Conservation (phyloP, 2,113 vertebrate genomes). For the Sylvia atricapilla region DNA sequence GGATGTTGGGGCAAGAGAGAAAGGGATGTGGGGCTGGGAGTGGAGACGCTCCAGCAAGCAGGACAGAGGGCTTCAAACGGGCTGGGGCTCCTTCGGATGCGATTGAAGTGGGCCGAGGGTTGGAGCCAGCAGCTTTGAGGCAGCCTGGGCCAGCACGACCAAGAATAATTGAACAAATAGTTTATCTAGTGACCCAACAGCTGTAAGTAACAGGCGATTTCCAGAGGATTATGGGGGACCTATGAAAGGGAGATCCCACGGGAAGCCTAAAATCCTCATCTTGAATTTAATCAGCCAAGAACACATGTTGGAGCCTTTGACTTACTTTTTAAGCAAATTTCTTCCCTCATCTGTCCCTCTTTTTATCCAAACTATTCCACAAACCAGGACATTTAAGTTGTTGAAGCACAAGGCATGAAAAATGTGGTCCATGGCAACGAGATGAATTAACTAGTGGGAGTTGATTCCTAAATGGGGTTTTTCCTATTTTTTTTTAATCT, state of each 20-base stretch:
- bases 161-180: slow-evolving; percentile 81
- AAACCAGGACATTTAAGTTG: background rate
- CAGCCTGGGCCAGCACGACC: slow-evolving; percentile 57
- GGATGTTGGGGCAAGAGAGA: background rate
- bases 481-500: background rate
- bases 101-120: slow-evolving; percentile 68
- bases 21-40: background rate
- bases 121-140: slow-evolving; percentile 74
- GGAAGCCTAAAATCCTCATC: slow-evolving; percentile 68
- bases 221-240: slow-evolving; percentile 75
- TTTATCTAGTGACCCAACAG: slow-evolving; percentile 78
- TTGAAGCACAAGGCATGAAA: background rate
- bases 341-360: background rate
- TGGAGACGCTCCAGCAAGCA: background rate
- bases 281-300: slow-evolving; percentile 52
- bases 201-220: slow-evolving; percentile 79
- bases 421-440: background rate
- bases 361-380: background rate
- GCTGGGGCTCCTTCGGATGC: slow-evolving; percentile 23
- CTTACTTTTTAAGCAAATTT: slow-evolving; percentile 34
- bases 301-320: slow-evolving; percentile 64
- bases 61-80: slow-evolving; percentile 39
- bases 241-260: slow-evolving; percentile 76
- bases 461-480: background rate
- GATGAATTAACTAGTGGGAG: background rate